Evolutionary conservation across 2,888 invertebrate species (phyloP).

Genomic region (Pammene fasciana): DNA sequence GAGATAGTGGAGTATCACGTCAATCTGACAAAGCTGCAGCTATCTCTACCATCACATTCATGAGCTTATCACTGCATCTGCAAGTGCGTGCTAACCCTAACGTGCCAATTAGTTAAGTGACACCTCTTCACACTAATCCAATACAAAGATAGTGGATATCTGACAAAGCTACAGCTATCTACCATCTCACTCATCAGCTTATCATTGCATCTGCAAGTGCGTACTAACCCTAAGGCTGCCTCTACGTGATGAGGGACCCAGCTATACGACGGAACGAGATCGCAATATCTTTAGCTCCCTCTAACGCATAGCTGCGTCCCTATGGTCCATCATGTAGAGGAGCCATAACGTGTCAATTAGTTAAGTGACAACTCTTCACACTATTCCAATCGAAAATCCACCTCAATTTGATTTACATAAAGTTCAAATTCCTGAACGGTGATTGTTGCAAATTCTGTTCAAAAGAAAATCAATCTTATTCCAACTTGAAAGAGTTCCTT

Average conservation of each 20-base stretch:
- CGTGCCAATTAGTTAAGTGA: too few relatives aligned
- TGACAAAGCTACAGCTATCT: constrained; percentile 12
- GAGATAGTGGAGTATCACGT: not conserved
- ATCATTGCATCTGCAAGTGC: not conserved
- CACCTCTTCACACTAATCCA: too few relatives aligned
- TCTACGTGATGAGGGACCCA: too few relatives aligned
- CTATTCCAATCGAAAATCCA: not conserved
- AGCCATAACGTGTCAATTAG: constrained; percentile 33
- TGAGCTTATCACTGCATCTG: not conserved
- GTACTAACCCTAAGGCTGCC: too few relatives aligned
- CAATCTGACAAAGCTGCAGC: constrained; percentile 5
- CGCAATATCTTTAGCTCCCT: too few relatives aligned
- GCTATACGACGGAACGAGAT: too few relatives aligned
- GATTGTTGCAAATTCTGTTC: not conserved
- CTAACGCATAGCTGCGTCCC: too few relatives aligned
- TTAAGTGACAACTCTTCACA: constrained; percentile 17
- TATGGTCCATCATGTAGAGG: not conserved
- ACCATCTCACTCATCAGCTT: constrained; percentile 9
- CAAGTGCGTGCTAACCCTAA: too few relatives aligned
- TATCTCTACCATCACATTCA: constrained; percentile 19
- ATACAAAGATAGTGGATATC: not conserved
- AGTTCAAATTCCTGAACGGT: not conserved
- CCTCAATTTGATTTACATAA: not conserved
- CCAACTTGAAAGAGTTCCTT: not conserved
- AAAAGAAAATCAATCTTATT: constrained; percentile 18